phyloP scores from a whole-genome alignment of 37 sponge, comb jelly and placozoan species.

The Ianthella basta region DNA sequence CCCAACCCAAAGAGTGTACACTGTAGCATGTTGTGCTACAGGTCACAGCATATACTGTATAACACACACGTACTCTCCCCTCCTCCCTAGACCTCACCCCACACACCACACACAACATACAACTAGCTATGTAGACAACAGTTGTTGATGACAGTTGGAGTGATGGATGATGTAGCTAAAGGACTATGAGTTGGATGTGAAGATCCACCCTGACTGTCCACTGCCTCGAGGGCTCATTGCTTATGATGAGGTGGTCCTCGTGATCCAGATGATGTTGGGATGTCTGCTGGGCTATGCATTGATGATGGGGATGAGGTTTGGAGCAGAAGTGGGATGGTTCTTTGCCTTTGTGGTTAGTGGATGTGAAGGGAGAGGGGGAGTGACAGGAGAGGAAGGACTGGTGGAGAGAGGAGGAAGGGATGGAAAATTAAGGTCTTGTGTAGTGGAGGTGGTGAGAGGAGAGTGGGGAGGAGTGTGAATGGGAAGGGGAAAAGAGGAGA shows the following conservation, averaged over 20 bases:
- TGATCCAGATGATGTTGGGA: constrained; percentile 37
- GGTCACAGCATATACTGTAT: too few species aligned
- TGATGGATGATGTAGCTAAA: constrained; percentile 94
- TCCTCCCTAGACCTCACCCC: too few species aligned
- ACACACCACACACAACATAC: too few species aligned
- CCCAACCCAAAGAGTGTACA: too few species aligned
- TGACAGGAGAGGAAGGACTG: neutral
- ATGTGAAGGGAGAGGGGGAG: neutral
- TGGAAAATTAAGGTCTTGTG: neutral
- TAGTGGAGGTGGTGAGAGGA: neutral
- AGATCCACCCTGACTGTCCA: constrained; percentile 83
- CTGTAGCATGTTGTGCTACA: too few species aligned
- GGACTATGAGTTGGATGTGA: constrained; percentile 80
- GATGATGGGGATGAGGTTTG: constrained; percentile 43
- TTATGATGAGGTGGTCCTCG: constrained; percentile 52
- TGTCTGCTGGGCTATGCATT: constrained; percentile 32
- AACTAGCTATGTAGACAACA: too few species aligned
- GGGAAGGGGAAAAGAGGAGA: neutral
- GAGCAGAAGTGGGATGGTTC: constrained; percentile 23
- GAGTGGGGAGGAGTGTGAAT: neutral
- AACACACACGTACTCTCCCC: too few species aligned
- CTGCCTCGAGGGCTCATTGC: constrained; percentile 74
- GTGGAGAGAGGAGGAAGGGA: neutral
- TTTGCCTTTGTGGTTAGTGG: constrained; percentile 41
- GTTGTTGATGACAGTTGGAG: constrained; percentile 63